Evolutionary conservation across 2,888 invertebrate genomes (phyloP).

Genomic region (Drosophila recens): DNA sequence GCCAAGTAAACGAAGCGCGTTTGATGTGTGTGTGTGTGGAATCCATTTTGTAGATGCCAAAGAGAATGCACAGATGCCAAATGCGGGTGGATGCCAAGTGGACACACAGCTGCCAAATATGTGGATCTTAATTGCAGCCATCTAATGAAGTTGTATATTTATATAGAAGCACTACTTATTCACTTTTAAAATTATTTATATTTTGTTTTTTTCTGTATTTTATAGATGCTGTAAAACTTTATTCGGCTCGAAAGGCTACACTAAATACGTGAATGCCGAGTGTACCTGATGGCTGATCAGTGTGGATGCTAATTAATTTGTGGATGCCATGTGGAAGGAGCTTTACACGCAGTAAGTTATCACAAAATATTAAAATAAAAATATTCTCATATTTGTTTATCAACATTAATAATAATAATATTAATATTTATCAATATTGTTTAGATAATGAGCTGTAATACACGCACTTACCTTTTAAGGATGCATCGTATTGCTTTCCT

Average conservation of each 20-base stretch:
- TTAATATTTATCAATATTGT: background rate
- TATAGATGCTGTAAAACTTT: too few relatives aligned
- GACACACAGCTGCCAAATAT: conserved; percentile 2
- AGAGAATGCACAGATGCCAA: conserved; percentile 1
- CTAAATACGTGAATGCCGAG: background rate
- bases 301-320: background rate
- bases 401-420: too few relatives aligned
- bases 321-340: background rate
- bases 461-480: background rate
- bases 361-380: background rate
- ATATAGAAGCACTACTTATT: too few relatives aligned
- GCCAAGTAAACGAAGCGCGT: background rate
- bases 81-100: conserved; percentile 43
- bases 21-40: background rate
- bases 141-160: too few relatives aligned
- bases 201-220: too few relatives aligned
- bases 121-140: background rate
- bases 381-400: too few relatives aligned
- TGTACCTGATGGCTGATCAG: background rate
- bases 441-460: background rate
- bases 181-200: too few relatives aligned
- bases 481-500: conserved; percentile 83
- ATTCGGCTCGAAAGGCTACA: too few relatives aligned
- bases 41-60: background rate
- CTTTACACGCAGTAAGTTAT: background rate